These are phyloP conservation scores for Poeciliopsis prolifica DNA, from an alignment of 2,113 vertebrate genomes.

Conservation along the genomic window DNA sequence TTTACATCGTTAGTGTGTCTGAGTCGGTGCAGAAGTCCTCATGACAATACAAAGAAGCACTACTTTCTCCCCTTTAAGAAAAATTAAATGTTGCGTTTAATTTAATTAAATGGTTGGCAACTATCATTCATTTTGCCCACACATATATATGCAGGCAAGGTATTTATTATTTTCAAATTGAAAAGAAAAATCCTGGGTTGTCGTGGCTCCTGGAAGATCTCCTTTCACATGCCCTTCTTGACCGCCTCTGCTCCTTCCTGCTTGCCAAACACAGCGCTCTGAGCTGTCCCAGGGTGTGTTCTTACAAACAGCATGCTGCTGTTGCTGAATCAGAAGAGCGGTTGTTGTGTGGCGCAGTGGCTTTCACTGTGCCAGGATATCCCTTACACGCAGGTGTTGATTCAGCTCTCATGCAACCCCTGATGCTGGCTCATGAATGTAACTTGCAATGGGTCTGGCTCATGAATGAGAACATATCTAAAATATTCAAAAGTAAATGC, in stretches of 20 bases:
- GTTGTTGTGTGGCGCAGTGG: not conserved
- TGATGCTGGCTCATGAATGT: not conserved
- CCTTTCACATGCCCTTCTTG: not conserved
- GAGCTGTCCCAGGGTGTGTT: not conserved
- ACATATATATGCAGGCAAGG: not conserved
- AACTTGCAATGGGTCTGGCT: not conserved
- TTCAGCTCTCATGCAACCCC: not conserved
- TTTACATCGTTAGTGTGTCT: no score
- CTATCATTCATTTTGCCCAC: not conserved
- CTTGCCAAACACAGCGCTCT: not conserved
- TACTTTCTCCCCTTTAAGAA: not conserved
- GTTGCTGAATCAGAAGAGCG: not conserved
- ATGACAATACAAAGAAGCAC: not conserved
- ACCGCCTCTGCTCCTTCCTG: not conserved
- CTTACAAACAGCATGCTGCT: not conserved
- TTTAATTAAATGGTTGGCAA: not conserved
- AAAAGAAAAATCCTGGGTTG: not conserved
- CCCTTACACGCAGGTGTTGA: not conserved
- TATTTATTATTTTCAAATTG: not conserved
- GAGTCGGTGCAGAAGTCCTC: not conserved
- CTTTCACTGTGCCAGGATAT: not conserved
- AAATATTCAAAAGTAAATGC: no score
- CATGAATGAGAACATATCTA: no score
- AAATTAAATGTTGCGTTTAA: not conserved
- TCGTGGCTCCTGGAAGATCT: not conserved